Evolutionary conservation across 35 echinoderm and acorn worm species (phyloP).

Genomic region (Ophioderma brevispina): DNA sequence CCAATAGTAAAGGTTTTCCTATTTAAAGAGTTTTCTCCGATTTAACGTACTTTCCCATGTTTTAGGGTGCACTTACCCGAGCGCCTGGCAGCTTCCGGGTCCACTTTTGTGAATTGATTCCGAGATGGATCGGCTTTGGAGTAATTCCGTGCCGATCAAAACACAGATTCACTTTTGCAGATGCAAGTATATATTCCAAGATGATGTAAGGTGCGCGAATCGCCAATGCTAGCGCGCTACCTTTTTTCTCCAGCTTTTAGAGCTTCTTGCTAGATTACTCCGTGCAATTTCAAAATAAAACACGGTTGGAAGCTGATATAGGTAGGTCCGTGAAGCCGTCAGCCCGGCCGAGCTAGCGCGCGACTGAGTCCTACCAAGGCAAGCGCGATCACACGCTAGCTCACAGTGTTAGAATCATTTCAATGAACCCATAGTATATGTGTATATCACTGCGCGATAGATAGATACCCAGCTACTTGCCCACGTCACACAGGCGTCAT

Average conservation of each 20-base stretch:
- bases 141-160: too few species aligned
- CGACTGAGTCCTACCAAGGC: slow-evolving; percentile 8
- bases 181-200: neutral
- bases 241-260: neutral
- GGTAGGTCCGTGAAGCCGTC: neutral
- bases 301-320: neutral
- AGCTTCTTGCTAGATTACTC: neutral
- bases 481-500: slow-evolving; percentile 33
- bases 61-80: too few species aligned
- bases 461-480: slow-evolving; percentile 40
- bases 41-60: too few species aligned
- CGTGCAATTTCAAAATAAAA: neutral
- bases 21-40: too few species aligned
- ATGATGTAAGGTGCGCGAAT: neutral
- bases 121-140: too few species aligned
- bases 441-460: slow-evolving; percentile 32
- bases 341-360: slow-evolving; percentile 7
- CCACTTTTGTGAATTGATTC: too few species aligned
- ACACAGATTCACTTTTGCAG: neutral
- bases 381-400: slow-evolving; percentile 1
- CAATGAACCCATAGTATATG: slow-evolving; percentile 54
- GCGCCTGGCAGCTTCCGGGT: too few species aligned
- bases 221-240: neutral
- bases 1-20: too few species aligned
- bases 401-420: slow-evolving; percentile 31